phyloP scores from a whole-genome alignment of 1,140 invertebrate genomes.

The Araneus ventricosus region DNA sequence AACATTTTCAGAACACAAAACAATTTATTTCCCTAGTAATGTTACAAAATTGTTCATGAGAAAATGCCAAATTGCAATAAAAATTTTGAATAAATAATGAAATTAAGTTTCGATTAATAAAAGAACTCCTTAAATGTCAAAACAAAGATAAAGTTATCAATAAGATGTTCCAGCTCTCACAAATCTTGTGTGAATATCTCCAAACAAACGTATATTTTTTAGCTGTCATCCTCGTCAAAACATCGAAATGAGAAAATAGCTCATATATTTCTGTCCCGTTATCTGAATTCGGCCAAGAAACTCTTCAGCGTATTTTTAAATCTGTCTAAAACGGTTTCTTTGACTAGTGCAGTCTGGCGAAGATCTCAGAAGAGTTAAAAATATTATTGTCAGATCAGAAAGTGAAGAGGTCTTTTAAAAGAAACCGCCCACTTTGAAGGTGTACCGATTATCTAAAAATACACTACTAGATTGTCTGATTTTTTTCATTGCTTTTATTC shows the following conservation, averaged over 20 bases:
- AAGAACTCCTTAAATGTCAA: too few species aligned
- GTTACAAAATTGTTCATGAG: too few species aligned
- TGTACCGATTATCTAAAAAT: constrained; percentile 38
- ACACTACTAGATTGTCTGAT: background rate
- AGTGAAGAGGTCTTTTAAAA: constrained; percentile 48
- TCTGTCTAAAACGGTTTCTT: constrained; percentile 41
- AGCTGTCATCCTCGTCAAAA: constrained; percentile 40
- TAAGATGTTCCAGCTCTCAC: background rate
- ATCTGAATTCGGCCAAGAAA: constrained; percentile 60
- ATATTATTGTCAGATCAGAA: constrained; percentile 63
- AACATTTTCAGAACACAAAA: too few species aligned
- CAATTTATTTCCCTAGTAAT: too few species aligned
- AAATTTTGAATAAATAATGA: too few species aligned
- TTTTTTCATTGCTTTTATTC: background rate
- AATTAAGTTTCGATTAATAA: too few species aligned
- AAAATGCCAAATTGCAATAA: too few species aligned
- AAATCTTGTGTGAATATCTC: background rate
- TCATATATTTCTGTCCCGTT: constrained; percentile 64
- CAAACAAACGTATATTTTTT: background rate
- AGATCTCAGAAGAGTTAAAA: constrained; percentile 61
- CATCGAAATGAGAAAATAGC: constrained; percentile 48
- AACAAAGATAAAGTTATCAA: too few species aligned
- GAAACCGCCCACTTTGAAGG: constrained; percentile 49
- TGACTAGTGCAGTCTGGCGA: constrained; percentile 48
- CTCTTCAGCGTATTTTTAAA: constrained; percentile 61